Evolutionary conservation across 2,113 vertebrate species (phyloP), one percentile per base, ranked within the genome.

Genomic region (Anas platyrhynchos): DNA sequence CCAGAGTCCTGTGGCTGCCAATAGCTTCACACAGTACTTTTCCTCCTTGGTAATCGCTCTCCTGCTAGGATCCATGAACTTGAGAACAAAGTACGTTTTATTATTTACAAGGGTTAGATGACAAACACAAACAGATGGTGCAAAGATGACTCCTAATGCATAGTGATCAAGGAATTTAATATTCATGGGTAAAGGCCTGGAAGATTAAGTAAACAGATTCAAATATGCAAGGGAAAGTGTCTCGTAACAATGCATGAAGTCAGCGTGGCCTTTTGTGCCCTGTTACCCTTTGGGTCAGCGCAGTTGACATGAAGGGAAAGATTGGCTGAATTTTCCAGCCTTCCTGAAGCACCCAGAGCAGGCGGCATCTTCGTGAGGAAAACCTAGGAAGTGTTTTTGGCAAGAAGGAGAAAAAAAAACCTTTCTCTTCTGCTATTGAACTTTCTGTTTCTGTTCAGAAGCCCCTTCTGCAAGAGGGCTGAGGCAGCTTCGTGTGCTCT

Each of bases 121-220:
- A 85, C 93, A 96, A 96, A 96, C 93, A 96, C 88, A 96, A 97
- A 96, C 96, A 97, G 96, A 96, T 97, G 96, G 96, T 96, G 78
- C 74, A 91, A 96, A 95, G 93, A 96, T 96, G 92, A 93, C 83
- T 96, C 81, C 92, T 96, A 91, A 94, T 96, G 95, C 94, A 96
- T 96, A 96, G 94, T 92, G 93, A 97, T 96, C 86, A 83, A 91
- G 88, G 86, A 93, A 96, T 93, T 97, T 97, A 90, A 96, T 96
- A 96, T 97, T 96, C 83, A 97, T 92, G 74, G 83, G 1, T 84
- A 69, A 85, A 94, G 91, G 71, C 74, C 91, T 91, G 77, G 81
- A 93, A 92, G 95, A 95, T 96, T 89, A 94, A 83, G 93, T 94
- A 96, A 96, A 94, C 71, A 89, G 88, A 92, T 93, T 93, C 71